These are phyloP conservation scores for Kryphioiulus occultus DNA, from an alignment of 2,888 invertebrate species.

Conservation along the genomic window DNA sequence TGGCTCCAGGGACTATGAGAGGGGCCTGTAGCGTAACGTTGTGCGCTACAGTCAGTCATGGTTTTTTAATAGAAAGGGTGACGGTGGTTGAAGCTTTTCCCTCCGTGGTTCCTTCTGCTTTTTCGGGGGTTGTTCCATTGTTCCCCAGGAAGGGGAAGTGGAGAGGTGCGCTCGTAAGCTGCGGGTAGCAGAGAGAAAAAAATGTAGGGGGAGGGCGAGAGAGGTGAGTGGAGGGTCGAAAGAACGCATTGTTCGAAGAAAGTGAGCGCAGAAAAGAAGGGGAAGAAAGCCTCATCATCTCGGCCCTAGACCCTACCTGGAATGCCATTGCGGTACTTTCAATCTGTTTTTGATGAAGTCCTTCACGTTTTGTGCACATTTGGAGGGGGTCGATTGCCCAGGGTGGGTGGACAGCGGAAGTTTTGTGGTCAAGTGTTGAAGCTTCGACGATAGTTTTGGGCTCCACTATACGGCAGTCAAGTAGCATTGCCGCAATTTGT, in stretches of 20 bases:
- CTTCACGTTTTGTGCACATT: neutral
- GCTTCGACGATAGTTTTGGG: too few relatives aligned
- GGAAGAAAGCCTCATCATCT: conserved; percentile 23
- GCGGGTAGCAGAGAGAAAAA: neutral
- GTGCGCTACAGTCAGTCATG: neutral
- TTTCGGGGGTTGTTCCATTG: conserved; percentile 14
- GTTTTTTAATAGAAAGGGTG: conserved; percentile 23
- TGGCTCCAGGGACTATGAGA: too few relatives aligned
- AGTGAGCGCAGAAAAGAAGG: neutral
- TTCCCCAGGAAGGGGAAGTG: neutral
- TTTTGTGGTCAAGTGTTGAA: neutral
- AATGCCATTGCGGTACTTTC: conserved; percentile 1
- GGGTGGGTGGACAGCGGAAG: neutral
- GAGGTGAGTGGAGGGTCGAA: conserved; percentile 10
- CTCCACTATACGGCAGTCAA: too few relatives aligned
- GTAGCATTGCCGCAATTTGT: too few relatives aligned
- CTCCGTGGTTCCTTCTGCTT: neutral
- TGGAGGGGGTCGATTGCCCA: neutral
- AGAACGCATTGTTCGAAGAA: conserved; percentile 13
- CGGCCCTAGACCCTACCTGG: neutral
- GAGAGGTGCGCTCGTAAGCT: neutral
- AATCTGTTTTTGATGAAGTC: conserved; percentile 23
- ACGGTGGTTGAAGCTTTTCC: neutral
- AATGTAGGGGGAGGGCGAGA: neutral
- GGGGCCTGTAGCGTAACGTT: neutral